phyloP scores from a whole-genome alignment of 2,797 vertebrate genomes.

The Saxicola maurus region DNA sequence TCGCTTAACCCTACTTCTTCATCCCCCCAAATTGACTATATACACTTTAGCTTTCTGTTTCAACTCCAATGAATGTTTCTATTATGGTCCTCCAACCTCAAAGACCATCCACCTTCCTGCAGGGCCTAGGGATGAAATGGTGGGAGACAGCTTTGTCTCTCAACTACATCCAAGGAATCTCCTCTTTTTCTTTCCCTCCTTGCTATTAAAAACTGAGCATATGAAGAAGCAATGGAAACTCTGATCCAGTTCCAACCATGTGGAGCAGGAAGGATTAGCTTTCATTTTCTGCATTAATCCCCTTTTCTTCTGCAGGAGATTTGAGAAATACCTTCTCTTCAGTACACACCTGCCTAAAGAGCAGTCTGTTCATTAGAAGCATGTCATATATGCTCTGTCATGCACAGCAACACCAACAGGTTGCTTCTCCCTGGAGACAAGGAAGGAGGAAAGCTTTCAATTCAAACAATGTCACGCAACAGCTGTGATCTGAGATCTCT shows the following conservation, averaged over 20 bases:
- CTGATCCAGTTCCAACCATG: neutral
- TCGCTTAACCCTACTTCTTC: neutral
- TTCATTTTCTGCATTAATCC: neutral
- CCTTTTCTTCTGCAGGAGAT: neutral
- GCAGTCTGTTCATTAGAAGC: neutral
- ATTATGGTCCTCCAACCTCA: neutral
- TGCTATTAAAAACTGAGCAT: neutral
- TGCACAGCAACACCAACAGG: neutral
- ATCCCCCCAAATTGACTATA: neutral
- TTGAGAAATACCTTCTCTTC: neutral
- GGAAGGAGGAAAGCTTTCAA: neutral
- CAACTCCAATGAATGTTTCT: neutral
- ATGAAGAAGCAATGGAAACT: neutral
- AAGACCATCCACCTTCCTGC: neutral
- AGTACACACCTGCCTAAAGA: neutral
- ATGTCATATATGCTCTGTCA: neutral
- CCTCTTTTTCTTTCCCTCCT: neutral
- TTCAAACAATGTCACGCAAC: accelerated
- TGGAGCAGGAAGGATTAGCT: neutral
- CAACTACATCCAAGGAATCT: neutral
- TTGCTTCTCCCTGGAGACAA: neutral
- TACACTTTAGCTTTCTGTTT: neutral
- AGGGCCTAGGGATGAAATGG: neutral
- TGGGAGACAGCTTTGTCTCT: neutral
- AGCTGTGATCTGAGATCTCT: neutral